Base-by-base conservation (phyloP, 2,888 invertebrate species). In the Melanargia galathea region DNA sequence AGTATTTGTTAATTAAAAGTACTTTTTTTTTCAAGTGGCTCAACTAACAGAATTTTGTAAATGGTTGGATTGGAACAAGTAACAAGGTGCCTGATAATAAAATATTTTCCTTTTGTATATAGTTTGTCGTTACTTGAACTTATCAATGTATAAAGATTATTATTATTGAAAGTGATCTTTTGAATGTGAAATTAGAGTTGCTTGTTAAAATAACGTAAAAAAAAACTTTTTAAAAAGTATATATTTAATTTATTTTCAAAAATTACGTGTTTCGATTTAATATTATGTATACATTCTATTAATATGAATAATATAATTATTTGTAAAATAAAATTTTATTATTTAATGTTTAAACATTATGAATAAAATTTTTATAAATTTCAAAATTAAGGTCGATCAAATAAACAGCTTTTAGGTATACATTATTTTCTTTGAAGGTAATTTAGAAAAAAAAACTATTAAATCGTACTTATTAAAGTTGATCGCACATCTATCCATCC, bases 21-120 rank as follows among this genome's bases (percentile, higher is more conserved):
- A 6, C 0, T 30, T 30, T 30, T 30, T 18, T 43, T 52, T 52
- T 35, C 43, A 62, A 38, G 49, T 59, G 63, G 58, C 58, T 56
- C 51, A 38, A 62, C 56, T 56, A 24, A 18, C 26, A 24, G 10
- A 18, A 43, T 55, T 30, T 46, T 35, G 58, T 20, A 40, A 40
- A 63, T 52, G 66, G 66, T 66, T 66, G 66, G 64, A 66, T 63
- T 49, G 66, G 66, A 66, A 64, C 66, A 66, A 65, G 30, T 24
- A 54, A 60, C 22, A 60, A 43, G 66, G 66, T 64, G 66, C 64
- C 64, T 66, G 58, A 61, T 38, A 48, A 45, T 56, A 56, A 45
- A 30, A 33, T 45, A 16, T 26, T 40, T 55, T 55, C 16, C n/a
- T 55, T 43, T 26, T 54, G 52, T 54, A 54, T n/a, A 54, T 35